A percentile compares a stretch with the other conserved stretches of the same genome.
Conservation (phyloP, 1,140 invertebrate genomes). For the Pogonomyrmex californicus region DNA sequence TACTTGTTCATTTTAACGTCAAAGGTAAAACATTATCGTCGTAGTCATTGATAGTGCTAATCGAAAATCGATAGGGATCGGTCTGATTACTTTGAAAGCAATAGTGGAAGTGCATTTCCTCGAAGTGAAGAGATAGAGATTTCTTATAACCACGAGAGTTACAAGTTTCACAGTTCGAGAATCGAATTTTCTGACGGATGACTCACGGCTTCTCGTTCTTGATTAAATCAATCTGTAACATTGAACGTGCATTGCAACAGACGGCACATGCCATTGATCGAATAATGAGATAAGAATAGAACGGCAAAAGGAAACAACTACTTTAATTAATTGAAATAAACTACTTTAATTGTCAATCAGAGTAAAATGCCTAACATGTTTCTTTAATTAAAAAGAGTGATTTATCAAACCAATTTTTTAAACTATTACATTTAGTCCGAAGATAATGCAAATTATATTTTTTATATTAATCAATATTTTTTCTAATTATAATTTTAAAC, state of each 20-base stretch:
- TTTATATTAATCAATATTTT: not conserved
- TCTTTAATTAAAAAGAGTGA: slow-evolving; percentile 24
- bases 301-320: not conserved
- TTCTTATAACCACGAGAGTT: slow-evolving; percentile 2
- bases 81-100: slow-evolving; percentile 39
- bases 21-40: not conserved
- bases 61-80: slow-evolving; percentile 22
- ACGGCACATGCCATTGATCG: not conserved
- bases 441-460: slow-evolving; percentile 15
- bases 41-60: slow-evolving; percentile 24
- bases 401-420: not conserved
- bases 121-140: not conserved
- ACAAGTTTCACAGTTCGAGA: slow-evolving; percentile 2
- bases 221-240: slow-evolving; percentile 37
- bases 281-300: slow-evolving; percentile 13
- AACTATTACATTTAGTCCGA: not conserved
- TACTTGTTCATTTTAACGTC: not conserved
- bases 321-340: not conserved
- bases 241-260: not conserved
- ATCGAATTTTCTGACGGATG: slow-evolving; percentile 22
- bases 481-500: not conserved
- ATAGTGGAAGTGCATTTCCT: slow-evolving; percentile 21
- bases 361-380: not conserved
- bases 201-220: not conserved
- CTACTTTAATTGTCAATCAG: not conserved